Base-by-base conservation (phyloP, 2,113 vertebrate species). In the Salvator merianae region DNA sequence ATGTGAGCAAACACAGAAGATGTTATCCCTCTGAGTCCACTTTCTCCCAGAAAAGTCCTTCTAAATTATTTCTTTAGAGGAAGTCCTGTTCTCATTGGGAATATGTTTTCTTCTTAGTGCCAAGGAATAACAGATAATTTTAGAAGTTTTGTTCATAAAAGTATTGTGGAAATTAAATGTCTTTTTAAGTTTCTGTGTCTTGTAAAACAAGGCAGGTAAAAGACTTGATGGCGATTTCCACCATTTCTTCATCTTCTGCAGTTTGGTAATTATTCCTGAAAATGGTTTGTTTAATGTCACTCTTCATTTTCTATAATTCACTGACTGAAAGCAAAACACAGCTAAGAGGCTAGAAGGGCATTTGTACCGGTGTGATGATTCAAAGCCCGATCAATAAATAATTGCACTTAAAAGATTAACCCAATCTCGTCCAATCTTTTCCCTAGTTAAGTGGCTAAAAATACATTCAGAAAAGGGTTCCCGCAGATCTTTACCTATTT, bases 391-490 rank as follows among this genome's bases (percentile, higher is more conserved):
- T 89, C 83, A 22, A 82, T 89, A 81, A 90, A 82, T 22, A 91
- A 87, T 74, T 69, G 63, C 82, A 87, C 69, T 86, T 90, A 71
- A 91, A 89, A 79, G 73, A 59, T 93, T 87, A 93, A 82, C 50
- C 71, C 86, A 69, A 38, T 79, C 81, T 88, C 86, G 76, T 87
- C 87, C 85, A 76, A n/a, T 89, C 76, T 83, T 68, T 59, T 71
- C 62, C 77, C 81, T 84, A 26, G 22, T 85, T 79, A 90, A 88
- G 84, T 62, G 50, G 83, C 76, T 16, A 88, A 85, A 87, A 70
- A 36, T 71, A 63, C 30, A 50, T 72, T 83, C 82, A 84, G 85
- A 83, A 36, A 80, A 83, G 73, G 55, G 75, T 71, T 78, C 86
- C 47, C 53, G 63, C 47, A 75, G 24, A 0, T 75, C 14, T 86